Base-by-base conservation (phyloP, 2,797 vertebrate genomes). In the Anguilla pacifica region DNA sequence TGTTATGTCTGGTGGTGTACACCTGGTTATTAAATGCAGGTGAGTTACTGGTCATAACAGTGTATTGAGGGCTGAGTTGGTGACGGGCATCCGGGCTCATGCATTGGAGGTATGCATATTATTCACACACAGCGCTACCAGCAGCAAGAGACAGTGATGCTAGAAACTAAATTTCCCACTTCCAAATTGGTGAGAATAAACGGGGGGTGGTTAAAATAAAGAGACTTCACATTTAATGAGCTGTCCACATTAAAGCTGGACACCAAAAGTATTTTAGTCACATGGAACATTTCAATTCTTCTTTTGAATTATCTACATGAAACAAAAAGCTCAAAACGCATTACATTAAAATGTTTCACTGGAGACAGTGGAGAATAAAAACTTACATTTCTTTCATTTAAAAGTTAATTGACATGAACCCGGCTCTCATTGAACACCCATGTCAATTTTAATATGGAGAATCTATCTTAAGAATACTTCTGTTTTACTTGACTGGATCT, bases 251-350 rank as follows among this genome's bases (percentile, higher is more conserved):
- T 43, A 6, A 77, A 77, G 6, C 15, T 19, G 35, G 35, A 39
- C 15, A 19, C 31, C 10, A 25, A 72, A 35, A 2, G n/a, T 72
- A 11, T 15, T 35, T 72, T 19, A 17, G 74, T 77, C 35, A 6
- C 35, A 17, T 77, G 15, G 39, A 77, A 43, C 35, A 77, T 77
- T 77, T 77, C 7, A 19, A 22, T 77, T 77, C 35, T 6, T 35
- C 72, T 77, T 77, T 77, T 77, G 74, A 77, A 77, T 77, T 77
- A 22, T 43, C 17, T 7, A 77, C 39, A 39, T 43, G 70, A 72
- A 39, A 22, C 15, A 77, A 77, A 17, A 77, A 43, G 35, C 70
- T 10, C 10, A 77, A 77, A 77, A 39, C 5, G 13, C 74, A 77
- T 43, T 43, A 22, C 35, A 77, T 51, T 39, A 22, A 77, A 6